Evolutionary conservation across 1,140 invertebrate genomes (phyloP).

Genomic region (Drosophila saltans): DNA sequence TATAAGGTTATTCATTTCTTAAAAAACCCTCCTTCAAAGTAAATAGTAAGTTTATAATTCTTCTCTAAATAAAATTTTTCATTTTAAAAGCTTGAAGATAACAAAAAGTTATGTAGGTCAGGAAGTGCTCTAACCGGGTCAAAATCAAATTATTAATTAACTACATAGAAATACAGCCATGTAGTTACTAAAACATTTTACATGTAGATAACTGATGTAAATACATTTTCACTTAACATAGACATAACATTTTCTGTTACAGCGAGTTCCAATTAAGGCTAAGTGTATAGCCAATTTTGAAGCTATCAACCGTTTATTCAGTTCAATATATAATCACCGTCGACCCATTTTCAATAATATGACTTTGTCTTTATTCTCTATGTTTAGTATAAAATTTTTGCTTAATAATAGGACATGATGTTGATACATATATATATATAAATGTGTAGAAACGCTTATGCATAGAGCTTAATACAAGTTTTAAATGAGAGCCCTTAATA

Average conservation of each 20-base stretch:
- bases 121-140: no score
- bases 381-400: slow-evolving; percentile 23
- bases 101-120: no score
- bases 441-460: neutral
- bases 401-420: slow-evolving; percentile 22
- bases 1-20: no score
- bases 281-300: neutral
- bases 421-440: neutral
- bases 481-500: slow-evolving; percentile 3
- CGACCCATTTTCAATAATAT: slow-evolving; percentile 35
- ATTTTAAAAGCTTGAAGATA: no score
- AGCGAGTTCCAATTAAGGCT: neutral
- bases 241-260: neutral
- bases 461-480: neutral
- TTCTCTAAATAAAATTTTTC: no score
- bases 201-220: neutral
- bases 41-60: no score
- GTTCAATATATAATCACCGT: neutral
- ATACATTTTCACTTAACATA: neutral
- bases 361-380: slow-evolving; percentile 67
- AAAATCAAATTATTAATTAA: no score
- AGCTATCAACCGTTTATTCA: neutral
- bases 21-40: no score
- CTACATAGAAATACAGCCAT: no score
- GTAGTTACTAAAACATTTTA: neutral